Evolutionary conservation across 2,113 vertebrate species (phyloP).

Genomic region (Gadus macrocephalus): DNA sequence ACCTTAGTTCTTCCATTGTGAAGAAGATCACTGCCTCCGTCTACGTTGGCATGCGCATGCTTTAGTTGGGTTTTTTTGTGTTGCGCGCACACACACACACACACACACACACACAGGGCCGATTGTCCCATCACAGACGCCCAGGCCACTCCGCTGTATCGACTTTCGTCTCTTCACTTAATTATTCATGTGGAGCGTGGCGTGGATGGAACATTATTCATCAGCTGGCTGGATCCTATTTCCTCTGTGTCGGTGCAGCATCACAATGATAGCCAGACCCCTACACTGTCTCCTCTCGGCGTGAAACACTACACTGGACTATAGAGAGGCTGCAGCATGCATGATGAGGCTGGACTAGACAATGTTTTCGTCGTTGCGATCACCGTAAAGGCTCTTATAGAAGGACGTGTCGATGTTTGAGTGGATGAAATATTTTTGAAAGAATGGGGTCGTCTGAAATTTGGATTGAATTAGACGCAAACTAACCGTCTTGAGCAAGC

Average conservation of each 20-base stretch:
- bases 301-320: slow-evolving; percentile 55
- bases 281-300: slow-evolving; percentile 11
- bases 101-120: not conserved
- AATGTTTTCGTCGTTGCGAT: slow-evolving; percentile 5
- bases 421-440: too few relatives aligned
- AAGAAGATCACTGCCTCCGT: slow-evolving; percentile 25
- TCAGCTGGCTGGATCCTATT: slow-evolving; percentile 62
- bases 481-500: too few relatives aligned
- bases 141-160: slow-evolving; percentile 53
- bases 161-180: slow-evolving; percentile 61
- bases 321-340: slow-evolving; percentile 42
- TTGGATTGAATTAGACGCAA: too few relatives aligned
- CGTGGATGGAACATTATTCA: slow-evolving; percentile 68
- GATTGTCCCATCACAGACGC: slow-evolving; percentile 12
- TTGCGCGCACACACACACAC: slow-evolving; percentile 3
- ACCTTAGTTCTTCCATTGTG: slow-evolving; percentile 22
- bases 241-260: slow-evolving; percentile 48
- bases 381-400: not conserved
- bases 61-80: too few relatives aligned
- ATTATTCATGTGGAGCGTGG: slow-evolving; percentile 68
- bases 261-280: slow-evolving; percentile 30
- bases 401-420: too few relatives aligned
- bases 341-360: slow-evolving; percentile 30
- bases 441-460: too few relatives aligned
- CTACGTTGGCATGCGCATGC: not conserved